Evolutionary conservation across 2,113 vertebrate species (phyloP).

Genomic region (Lonchura striata): DNA sequence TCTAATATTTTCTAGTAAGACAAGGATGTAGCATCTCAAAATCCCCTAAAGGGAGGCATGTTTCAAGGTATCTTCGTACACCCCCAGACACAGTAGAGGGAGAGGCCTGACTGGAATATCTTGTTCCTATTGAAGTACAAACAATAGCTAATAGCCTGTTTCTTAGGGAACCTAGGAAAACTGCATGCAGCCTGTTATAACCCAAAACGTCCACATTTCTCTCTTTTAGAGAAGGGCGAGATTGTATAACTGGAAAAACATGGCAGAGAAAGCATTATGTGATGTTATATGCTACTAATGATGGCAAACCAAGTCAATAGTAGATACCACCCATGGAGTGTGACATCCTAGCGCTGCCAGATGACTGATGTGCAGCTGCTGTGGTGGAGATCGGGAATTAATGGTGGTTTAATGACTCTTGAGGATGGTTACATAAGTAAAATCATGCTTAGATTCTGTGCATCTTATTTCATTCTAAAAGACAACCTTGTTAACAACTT

Average conservation of each 20-base stretch:
- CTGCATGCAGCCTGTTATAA: rapidly evolving
- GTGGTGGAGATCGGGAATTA: neutral
- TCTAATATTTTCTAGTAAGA: neutral
- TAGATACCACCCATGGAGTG: rapidly evolving
- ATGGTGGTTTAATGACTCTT: neutral
- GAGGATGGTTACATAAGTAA: neutral
- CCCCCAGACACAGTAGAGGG: neutral
- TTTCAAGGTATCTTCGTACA: neutral
- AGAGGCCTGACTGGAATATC: neutral
- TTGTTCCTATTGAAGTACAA: neutral
- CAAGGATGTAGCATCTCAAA: neutral
- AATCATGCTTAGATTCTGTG: neutral
- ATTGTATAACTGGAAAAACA: neutral
- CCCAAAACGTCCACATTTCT: neutral
- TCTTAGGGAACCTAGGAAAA: neutral
- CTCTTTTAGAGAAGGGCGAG: neutral
- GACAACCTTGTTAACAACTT: neutral
- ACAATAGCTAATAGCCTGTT: neutral
- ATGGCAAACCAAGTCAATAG: neutral
- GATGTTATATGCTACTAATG: rapidly evolving
- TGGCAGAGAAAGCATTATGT: rapidly evolving
- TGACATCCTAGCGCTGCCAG: neutral
- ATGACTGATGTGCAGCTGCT: neutral
- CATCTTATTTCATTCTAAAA: neutral
- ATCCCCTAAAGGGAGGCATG: neutral